phyloP scores from a whole-genome alignment of 2,797 vertebrate genomes.

The Heterohyrax brucei region DNA sequence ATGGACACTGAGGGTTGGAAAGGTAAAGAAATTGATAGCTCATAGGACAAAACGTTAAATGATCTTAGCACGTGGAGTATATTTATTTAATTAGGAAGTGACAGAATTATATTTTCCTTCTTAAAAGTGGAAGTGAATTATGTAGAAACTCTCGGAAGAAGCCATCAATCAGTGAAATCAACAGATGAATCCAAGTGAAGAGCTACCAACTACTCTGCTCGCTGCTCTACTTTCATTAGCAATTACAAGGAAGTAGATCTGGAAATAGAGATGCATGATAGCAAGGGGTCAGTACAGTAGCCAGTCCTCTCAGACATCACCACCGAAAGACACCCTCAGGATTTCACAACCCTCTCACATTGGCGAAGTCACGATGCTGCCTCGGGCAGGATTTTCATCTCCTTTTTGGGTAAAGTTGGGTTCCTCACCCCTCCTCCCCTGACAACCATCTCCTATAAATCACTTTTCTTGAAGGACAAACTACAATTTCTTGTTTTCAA shows the following conservation, averaged over 20 bases:
- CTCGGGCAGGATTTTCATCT: constrained; percentile 67
- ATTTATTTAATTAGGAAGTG: constrained; percentile 53
- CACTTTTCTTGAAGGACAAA: constrained; percentile 79
- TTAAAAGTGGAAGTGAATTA: constrained; percentile 25
- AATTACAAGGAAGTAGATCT: constrained; percentile 59
- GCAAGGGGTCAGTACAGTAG: constrained; percentile 47
- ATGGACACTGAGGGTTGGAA: neutral
- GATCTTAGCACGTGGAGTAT: neutral
- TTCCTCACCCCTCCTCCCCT: neutral
- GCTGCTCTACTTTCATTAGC: constrained; percentile 46
- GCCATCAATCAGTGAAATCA: constrained; percentile 51
- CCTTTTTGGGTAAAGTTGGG: constrained; percentile 69
- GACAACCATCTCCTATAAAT: constrained; percentile 73
- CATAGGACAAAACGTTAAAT: constrained; percentile 13
- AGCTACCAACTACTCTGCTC: neutral
- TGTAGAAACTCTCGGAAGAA: constrained; percentile 62
- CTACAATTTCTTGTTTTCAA: constrained; percentile 79
- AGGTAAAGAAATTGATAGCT: neutral
- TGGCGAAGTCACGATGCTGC: constrained; percentile 67
- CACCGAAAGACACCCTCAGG: constrained; percentile 63
- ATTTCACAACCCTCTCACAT: constrained; percentile 78
- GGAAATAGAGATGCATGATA: constrained; percentile 66
- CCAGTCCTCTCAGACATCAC: constrained; percentile 62
- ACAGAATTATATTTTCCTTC: constrained; percentile 11
- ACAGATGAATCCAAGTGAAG: constrained; percentile 36